A percentile compares a stretch with the other conserved stretches of the same genome.
phyloP scores from a whole-genome alignment of 2,888 invertebrate genomes.

The Monopis laevigella region DNA sequence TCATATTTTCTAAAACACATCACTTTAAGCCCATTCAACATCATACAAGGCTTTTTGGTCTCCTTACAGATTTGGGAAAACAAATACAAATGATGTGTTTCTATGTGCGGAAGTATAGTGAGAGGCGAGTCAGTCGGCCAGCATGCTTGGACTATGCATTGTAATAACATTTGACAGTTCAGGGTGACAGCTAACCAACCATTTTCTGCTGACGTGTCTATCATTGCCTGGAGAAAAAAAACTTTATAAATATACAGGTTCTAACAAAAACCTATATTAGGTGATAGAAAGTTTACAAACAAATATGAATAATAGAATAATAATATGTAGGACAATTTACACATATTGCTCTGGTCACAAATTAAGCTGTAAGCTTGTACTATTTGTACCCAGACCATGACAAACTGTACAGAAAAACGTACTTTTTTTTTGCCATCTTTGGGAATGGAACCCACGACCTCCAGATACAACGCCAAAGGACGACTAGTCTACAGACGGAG shows the following conservation, averaged over 20 bases:
- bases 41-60: slow-evolving; percentile 39
- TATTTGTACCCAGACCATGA: too few species aligned
- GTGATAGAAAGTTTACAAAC: too few species aligned
- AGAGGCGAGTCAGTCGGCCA: slow-evolving; percentile 84
- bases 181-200: slow-evolving; percentile 90
- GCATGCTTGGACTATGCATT: slow-evolving; percentile 90
- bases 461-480: too few species aligned
- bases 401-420: too few species aligned
- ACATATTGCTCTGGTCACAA: too few species aligned
- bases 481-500: too few species aligned
- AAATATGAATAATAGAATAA: too few species aligned
- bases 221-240: slow-evolving; percentile 81
- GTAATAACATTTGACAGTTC: slow-evolving; percentile 80
- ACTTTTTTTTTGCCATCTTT: too few species aligned
- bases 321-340: too few species aligned
- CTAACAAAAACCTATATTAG: too few species aligned
- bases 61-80: slow-evolving; percentile 62
- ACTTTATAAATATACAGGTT: background rate
- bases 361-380: too few species aligned
- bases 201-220: slow-evolving; percentile 90
- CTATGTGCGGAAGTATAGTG: slow-evolving; percentile 80
- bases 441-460: too few species aligned
- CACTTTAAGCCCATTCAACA: slow-evolving; percentile 70
- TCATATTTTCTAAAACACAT: slow-evolving; percentile 66
- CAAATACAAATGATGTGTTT: slow-evolving; percentile 68